Evolutionary conservation across 2,113 vertebrate species (phyloP), one percentile per base, ranked within the genome.

Genomic region (Ellobius talpinus): DNA sequence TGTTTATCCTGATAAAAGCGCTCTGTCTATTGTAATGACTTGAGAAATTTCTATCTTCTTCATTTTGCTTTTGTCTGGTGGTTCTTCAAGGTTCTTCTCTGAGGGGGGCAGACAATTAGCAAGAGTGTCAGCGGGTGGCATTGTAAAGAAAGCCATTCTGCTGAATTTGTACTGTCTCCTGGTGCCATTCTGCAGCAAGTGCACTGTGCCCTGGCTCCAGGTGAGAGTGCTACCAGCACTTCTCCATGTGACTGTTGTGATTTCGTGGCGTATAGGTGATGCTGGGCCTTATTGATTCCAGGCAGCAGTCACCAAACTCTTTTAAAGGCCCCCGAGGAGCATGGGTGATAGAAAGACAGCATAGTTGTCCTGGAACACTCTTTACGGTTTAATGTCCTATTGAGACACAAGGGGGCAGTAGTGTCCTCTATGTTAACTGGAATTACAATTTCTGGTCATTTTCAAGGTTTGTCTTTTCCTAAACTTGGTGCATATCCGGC

Each of bases 381-480:
- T 11, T 24, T 5, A 65, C 12, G 23, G 68, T 76, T 72, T 77
- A 58, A 94, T 87, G 78, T 70, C 65, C n/a, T 17, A 19, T 68
- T 5, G 8, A 70, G 90, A 2, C 97, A 97, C 97, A 87, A 94
- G 97, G 76, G 96, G 97, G 97, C 97, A 97, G 97, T 89, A 97
- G 84, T 85, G 96, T 33, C 73, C 70, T 93, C 97, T 86, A 7
- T 8, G 24, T 68, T 0, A 12, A 72, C 79, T 21, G 10, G 72
- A 87, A 47, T 79, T 26, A 73, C 11, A 4, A 0, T 88, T 58
- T 79, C 55, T 21, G 17, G 19, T 65, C 63, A 26, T 7, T 26
- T 10, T 23, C 1, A 26, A 47, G 6, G 8, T 4, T 50, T 26
- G 26, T 89, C 61, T 74, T 85, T 70, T 36, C 45, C 39, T 58